Percentiles rank a stretch among this genome's conserved stretches.
Conservation (phyloP, 2,888 invertebrate genomes). For the Orthosia gothica region DNA sequence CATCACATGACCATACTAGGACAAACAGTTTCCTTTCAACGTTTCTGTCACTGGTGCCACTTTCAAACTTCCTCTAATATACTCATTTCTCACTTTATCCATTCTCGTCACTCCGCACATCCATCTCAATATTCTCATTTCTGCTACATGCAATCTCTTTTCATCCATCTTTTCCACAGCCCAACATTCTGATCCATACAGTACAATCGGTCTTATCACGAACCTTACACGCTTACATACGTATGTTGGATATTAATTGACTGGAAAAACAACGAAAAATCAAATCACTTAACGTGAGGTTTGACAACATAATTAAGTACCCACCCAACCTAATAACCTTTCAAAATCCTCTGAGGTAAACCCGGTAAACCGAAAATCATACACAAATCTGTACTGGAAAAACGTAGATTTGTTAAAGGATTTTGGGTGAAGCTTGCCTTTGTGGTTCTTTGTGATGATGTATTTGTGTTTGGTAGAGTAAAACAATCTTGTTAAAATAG, state of each 20-base stretch:
- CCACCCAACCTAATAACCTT: not conserved
- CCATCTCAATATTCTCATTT: too few species aligned
- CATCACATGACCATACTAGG: too few species aligned
- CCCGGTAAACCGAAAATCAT: constrained; percentile 5
- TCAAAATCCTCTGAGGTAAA: not conserved
- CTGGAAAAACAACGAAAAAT: constrained; percentile 4
- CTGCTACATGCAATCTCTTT: too few species aligned
- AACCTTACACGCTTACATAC: not conserved
- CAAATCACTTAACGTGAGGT: constrained; percentile 1
- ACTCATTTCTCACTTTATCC: too few species aligned
- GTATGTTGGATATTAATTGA: not conserved
- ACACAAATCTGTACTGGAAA: constrained; percentile 9
- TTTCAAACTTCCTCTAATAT: too few species aligned
- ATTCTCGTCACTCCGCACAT: too few species aligned
- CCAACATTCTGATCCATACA: too few species aligned
- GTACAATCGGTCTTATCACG: too few species aligned
- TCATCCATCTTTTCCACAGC: too few species aligned
- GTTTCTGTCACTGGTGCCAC: too few species aligned
- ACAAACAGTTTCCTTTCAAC: too few species aligned
- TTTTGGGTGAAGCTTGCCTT: not conserved
- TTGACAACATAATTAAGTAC: not conserved
- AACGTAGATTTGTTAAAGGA: not conserved
- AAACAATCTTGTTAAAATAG: not conserved
- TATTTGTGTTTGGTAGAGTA: not conserved
- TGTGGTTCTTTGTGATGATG: not conserved